A percentile compares a stretch with the other conserved stretches of the same genome.
These are phyloP conservation scores for Pterocles gutturalis DNA, from an alignment of 2,113 vertebrate species.

Conservation along the genomic window DNA sequence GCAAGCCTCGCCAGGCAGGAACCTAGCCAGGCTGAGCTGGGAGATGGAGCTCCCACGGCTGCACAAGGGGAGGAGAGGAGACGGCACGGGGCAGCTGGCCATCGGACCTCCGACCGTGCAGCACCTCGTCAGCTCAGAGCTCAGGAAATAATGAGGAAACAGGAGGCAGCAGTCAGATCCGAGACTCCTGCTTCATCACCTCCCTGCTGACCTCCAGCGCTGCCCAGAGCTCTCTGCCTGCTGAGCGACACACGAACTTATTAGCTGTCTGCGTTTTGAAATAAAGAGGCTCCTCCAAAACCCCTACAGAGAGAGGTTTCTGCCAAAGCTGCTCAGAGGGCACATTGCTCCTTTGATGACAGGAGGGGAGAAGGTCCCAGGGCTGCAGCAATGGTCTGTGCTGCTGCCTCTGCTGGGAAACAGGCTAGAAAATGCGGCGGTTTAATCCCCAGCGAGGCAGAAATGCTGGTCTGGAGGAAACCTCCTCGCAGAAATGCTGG, in stretches of 20 bases:
- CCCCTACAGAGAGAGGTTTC: background rate
- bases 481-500: background rate
- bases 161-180: background rate
- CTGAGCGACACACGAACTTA: constrained; percentile 16
- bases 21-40: background rate
- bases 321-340: background rate
- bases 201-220: background rate
- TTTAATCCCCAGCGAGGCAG: background rate
- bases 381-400: background rate
- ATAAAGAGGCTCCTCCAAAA: background rate
- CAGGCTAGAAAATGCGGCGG: rapidly evolving
- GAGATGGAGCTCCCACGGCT: background rate
- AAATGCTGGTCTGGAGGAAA: background rate
- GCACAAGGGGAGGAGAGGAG: background rate
- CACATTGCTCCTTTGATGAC: background rate
- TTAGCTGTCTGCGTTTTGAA: background rate
- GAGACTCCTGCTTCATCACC: background rate
- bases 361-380: background rate
- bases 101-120: background rate
- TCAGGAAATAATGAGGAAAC: background rate
- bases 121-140: background rate
- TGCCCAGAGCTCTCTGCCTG: background rate
- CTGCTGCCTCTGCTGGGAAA: background rate
- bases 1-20: background rate
- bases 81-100: background rate